Evolutionary conservation across 2,797 vertebrate species (phyloP), one percentile per base, ranked within the genome.

Genomic region (Pogoniulus pusillus): DNA sequence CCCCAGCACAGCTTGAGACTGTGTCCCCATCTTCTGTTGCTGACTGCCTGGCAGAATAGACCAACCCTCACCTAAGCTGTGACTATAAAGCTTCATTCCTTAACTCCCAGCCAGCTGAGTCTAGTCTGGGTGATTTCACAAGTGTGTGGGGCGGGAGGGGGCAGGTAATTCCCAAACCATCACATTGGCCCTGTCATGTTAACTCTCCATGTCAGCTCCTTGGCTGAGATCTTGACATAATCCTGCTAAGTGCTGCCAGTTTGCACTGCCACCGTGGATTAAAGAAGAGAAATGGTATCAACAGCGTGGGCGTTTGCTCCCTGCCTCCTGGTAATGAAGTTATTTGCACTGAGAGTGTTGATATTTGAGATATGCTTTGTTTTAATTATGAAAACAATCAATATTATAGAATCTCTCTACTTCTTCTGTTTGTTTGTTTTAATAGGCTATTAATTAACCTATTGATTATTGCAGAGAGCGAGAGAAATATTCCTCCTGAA

Each of bases 191-290:
- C 77, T 91, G 95, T 78, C 83, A 10, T 92, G 96, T 94, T 96
- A 91, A 95, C 94, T 96, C 81, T 60, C 84, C 68, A 32, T 91
- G 90, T 96, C 96, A 97, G 93, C 87, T 80, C 87, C 39, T 96
- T 90, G 93, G 88, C 96, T 96, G 75, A 96, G 91, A 96, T 85
- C 88, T 96, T 97, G 96, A 96, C 82, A 90, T 97, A 97, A 97
- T 96, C 87, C 86, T 93, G 89, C 96, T 97, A 97, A 97, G 82
- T 95, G 91, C 84, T 97, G 93, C 96, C 94, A 94, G 82, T 97
- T 94, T 94, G 88, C 15, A 1, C 91, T 87, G 90, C 90, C 95
- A 88, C 91, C 78, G 43, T 87, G 74, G 79, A 95, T 93, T 96
- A 91, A 97, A 88, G 79, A 94, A 95, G 94, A 94, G 95, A 96